Percentiles rank a stretch among this genome's conserved stretches.
Conservation (phyloP, 2,113 vertebrate species). For the Xiphophorus couchianus region DNA sequence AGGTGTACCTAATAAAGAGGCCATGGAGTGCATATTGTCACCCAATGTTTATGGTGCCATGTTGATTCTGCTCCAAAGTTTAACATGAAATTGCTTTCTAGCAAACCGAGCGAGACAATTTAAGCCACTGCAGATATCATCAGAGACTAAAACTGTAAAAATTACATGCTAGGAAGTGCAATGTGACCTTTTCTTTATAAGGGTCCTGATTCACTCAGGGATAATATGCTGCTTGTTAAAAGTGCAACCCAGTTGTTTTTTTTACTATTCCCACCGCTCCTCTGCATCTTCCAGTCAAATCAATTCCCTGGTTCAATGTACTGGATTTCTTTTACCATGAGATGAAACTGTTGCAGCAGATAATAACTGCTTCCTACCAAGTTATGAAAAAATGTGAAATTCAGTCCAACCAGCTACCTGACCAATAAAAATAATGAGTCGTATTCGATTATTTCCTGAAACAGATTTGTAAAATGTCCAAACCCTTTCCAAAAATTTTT, state of each 20-base stretch:
- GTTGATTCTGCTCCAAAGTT: not conserved
- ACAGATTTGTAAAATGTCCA: too few relatives aligned
- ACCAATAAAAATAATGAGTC: too few relatives aligned
- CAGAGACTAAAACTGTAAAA: not conserved
- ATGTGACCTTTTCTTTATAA: not conserved
- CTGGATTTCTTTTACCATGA: too few relatives aligned
- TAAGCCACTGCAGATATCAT: not conserved
- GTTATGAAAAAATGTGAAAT: too few relatives aligned
- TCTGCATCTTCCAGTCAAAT: too few relatives aligned
- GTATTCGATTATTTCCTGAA: too few relatives aligned
- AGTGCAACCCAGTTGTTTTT: not conserved
- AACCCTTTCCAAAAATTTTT: too few relatives aligned
- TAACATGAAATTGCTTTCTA: not conserved
- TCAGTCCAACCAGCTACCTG: too few relatives aligned
- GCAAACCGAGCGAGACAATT: not conserved
- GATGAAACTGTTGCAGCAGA: too few relatives aligned
- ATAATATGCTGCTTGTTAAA: not conserved
- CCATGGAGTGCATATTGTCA: not conserved
- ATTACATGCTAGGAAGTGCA: not conserved
- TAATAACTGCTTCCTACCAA: too few relatives aligned
- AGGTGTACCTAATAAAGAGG: not conserved
- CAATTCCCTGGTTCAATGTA: too few relatives aligned
- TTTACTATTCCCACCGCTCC: not conserved
- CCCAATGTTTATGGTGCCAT: not conserved
- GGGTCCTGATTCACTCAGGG: not conserved